Evolutionary conservation across 2,797 vertebrate species (phyloP).

Genomic region (Hyperoplus lanceolatus): DNA sequence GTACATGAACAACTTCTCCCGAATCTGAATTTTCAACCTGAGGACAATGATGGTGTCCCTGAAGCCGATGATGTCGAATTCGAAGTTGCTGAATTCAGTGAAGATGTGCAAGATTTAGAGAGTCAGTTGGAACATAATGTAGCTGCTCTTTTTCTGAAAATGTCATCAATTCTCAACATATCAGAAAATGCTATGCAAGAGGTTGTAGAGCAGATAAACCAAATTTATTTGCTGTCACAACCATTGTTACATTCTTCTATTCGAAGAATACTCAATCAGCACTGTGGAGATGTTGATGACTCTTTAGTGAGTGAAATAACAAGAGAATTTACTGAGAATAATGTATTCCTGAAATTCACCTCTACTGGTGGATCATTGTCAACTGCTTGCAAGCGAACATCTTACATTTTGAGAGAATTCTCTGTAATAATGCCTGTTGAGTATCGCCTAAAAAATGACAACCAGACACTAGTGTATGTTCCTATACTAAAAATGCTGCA

Average conservation of each 20-base stretch:
- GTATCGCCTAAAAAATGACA: background rate
- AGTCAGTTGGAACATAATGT: slow-evolving; percentile 3
- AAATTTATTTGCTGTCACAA: background rate
- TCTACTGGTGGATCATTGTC: background rate
- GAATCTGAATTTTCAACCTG: background rate
- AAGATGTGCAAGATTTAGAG: background rate
- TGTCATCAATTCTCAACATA: background rate
- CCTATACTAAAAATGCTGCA: background rate
- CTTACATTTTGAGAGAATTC: background rate
- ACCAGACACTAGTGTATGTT: background rate
- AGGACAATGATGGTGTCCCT: background rate
- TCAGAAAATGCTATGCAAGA: slow-evolving; percentile 5
- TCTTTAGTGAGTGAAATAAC: background rate
- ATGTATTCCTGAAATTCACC: background rate
- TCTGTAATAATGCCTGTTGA: background rate
- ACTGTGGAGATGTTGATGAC: background rate
- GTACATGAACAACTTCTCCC: background rate
- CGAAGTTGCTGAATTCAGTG: background rate
- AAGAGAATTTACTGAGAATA: background rate
- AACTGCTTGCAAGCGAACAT: background rate
- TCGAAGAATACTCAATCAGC: background rate
- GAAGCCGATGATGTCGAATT: background rate
- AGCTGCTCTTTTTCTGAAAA: slow-evolving; percentile 13
- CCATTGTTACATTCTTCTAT: background rate
- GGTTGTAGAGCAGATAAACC: background rate